phyloP scores from a whole-genome alignment of 2,113 vertebrate species.

The Paradoxurus hermaphroditus region DNA sequence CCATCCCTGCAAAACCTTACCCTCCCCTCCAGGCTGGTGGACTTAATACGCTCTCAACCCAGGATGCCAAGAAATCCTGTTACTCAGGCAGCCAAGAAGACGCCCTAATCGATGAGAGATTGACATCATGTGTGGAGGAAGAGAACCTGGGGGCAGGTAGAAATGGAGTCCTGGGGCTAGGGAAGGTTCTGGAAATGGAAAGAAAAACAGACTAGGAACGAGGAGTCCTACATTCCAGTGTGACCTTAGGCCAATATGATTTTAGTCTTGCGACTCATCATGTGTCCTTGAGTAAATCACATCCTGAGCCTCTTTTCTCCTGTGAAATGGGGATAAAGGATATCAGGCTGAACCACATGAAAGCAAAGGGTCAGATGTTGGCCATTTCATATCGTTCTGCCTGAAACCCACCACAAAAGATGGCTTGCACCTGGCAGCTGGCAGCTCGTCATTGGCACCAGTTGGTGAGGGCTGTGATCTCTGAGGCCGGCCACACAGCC shows the following conservation, averaged over 20 bases:
- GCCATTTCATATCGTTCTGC: not conserved
- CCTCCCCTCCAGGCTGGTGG: not conserved
- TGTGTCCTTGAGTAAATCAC: not conserved
- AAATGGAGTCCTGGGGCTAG: not conserved
- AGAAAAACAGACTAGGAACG: not conserved
- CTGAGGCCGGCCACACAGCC: not conserved
- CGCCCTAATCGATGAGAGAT: not conserved
- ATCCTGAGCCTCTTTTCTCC: not conserved
- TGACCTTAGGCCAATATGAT: not conserved
- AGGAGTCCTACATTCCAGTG: not conserved
- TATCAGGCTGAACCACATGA: not conserved
- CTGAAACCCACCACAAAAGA: not conserved
- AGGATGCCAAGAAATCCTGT: not conserved
- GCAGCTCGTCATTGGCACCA: not conserved
- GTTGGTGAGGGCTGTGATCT: not conserved
- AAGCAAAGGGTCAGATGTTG: not conserved
- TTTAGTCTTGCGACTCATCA: not conserved
- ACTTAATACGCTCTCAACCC: not conserved
- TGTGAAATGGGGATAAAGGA: not conserved
- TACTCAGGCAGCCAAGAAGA: not conserved
- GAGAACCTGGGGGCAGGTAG: not conserved
- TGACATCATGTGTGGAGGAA: not conserved
- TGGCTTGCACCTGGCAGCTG: not conserved
- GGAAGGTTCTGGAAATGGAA: slow-evolving; percentile 2
- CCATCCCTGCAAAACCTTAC: not conserved